Evolutionary conservation across 2,888 invertebrate genomes (phyloP).

Genomic region (Opisthograptis luteolata): DNA sequence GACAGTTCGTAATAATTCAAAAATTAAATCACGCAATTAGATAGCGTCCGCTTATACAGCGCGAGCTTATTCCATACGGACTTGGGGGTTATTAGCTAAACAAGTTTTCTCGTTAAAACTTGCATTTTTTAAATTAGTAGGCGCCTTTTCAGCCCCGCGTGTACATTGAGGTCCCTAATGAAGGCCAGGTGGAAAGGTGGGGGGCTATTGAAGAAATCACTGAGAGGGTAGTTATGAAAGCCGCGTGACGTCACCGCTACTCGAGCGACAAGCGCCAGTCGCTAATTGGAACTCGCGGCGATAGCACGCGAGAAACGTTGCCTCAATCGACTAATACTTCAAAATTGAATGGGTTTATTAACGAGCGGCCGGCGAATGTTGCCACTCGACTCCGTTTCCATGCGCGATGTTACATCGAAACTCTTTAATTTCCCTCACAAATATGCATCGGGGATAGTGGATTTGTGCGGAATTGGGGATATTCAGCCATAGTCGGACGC

Average conservation of each 20-base stretch:
- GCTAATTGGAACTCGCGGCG: conserved; percentile 82
- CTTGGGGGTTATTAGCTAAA: conserved; percentile 71
- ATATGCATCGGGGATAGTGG: conserved; percentile 33
- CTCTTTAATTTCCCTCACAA: conserved; percentile 49
- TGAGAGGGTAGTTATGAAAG: conserved; percentile 84
- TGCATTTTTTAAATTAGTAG: conserved; percentile 72
- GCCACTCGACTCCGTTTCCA: conserved; percentile 63
- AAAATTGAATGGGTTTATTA: conserved; percentile 81
- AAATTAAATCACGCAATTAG: conserved; percentile 73
- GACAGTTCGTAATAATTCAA: conserved; percentile 75
- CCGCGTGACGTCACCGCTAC: conserved; percentile 80
- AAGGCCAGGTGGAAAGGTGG: conserved; percentile 80
- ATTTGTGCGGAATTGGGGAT: conserved; percentile 61
- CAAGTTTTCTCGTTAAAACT: conserved; percentile 75
- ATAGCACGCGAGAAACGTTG: conserved; percentile 79
- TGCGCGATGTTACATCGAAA: conserved; percentile 43
- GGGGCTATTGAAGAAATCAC: conserved; percentile 79
- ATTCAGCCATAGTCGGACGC: conserved; percentile 59
- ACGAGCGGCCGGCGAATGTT: conserved; percentile 79
- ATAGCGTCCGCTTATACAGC: conserved; percentile 48
- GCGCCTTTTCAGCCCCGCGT: conserved; percentile 70
- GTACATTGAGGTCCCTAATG: conserved; percentile 78
- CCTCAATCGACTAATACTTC: conserved; percentile 82
- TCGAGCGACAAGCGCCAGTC: conserved; percentile 78
- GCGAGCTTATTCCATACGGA: conserved; percentile 19